Base-by-base conservation (phyloP, 2,888 invertebrate genomes). In the Drosophila algonquin region DNA sequence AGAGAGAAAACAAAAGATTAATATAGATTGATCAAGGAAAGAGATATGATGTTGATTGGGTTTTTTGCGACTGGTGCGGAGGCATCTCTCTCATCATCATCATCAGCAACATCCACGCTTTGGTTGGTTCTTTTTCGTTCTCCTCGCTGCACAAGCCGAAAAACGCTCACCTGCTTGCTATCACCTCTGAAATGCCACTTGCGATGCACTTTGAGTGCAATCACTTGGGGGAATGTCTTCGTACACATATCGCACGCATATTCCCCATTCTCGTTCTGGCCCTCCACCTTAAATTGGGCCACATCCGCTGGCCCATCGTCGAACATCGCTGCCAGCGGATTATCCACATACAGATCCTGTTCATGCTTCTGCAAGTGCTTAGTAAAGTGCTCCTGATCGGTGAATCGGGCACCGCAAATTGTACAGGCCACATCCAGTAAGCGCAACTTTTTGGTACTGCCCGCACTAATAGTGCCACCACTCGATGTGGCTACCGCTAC, bases 181-280 rank as follows among this genome's bases (percentile, higher is more conserved):
- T 92, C 92, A 91, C 91, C 91, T 87, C 92, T 91, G 89, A 92
- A 92, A 91, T 92, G 92, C 92, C 92, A 92, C 83, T 92, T 92
- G 80, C 92, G 91, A 90, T 92, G 92, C 75, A 92, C 92, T 88
- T 92, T 92, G 62, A 92, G 85, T 67, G 92, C 92, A 63, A 91
- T 92, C 88, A 92, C 90, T 82, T 91, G 91, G 60, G 92, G 89
- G 76, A 92, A 92, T 52, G 91, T 90, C 87, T 92, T 92, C 10
- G 90, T 80, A 75, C 92, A 92, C 73, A 92, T 87, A 84, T 92
- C 92, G 80, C 92, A 92, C 52, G 91, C 91, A 70, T 91, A 92
- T 71, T 92, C 92, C 68, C 92, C 92, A 57, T 91, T 92, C 70
- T 92, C 92, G 63, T 90, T 91, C 53, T 91, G 90, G 4, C 91